A percentile compares a stretch with the other conserved stretches of the same genome.
Evolutionary conservation across 64 coral and sea anemone species (phyloP).

Genomic region (Platygyra sinensis): DNA sequence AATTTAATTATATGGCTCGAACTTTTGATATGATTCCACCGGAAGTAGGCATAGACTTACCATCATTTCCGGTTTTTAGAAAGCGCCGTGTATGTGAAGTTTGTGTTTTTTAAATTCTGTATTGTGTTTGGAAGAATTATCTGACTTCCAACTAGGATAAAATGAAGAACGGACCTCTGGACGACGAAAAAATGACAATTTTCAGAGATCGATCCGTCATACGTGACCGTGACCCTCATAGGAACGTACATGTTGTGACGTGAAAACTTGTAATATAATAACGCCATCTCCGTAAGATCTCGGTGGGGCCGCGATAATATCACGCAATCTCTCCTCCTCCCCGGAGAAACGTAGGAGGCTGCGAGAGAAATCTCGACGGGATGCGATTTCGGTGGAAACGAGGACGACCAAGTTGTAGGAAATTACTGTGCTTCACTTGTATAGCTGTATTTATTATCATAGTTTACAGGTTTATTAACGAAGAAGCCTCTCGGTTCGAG

Average conservation of each 20-base stretch:
- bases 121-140: neutral
- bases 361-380: neutral
- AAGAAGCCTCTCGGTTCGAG: neutral
- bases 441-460: neutral
- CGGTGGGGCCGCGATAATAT: no score
- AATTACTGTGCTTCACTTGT: neutral
- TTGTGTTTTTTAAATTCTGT: neutral
- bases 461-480: neutral
- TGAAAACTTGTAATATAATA: neutral
- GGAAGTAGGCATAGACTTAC: neutral
- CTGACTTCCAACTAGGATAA: neutral
- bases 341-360: no score
- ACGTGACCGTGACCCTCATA: neutral
- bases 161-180: neutral
- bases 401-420: neutral
- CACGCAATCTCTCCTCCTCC: no score
- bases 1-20: neutral
- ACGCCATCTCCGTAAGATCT: no score
- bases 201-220: neutral
- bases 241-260: neutral
- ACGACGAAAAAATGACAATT: neutral
- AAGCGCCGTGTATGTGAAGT: neutral
- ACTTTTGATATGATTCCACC: neutral
- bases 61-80: conserved; percentile 16
- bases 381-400: conserved; percentile 4